Percentiles rank a stretch among this genome's conserved stretches.
These are phyloP conservation scores for Cosmia trapezina DNA, from an alignment of 2,888 invertebrate genomes.

Conservation along the genomic window DNA sequence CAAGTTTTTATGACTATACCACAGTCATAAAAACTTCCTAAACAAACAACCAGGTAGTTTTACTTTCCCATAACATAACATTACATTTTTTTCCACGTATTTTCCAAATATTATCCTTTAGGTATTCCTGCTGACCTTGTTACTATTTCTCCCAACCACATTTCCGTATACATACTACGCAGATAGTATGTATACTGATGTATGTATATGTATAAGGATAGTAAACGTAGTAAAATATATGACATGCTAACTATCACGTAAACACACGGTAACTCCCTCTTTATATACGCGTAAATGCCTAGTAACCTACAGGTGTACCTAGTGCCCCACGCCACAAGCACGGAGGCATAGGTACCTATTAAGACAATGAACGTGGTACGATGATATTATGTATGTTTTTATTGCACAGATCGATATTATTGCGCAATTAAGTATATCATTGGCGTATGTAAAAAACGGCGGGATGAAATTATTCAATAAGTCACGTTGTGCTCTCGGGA, in stretches of 20 bases:
- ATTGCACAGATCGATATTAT: neutral
- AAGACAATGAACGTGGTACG: neutral
- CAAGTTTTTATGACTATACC: too few species aligned
- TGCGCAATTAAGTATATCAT: constrained; percentile 5
- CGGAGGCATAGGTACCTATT: neutral
- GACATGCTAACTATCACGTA: constrained; percentile 35
- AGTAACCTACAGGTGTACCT: too few species aligned
- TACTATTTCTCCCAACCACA: neutral
- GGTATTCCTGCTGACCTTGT: neutral
- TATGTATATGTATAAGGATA: neutral
- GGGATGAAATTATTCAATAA: too few species aligned
- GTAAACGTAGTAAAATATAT: constrained; percentile 2
- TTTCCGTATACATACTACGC: constrained; percentile 6
- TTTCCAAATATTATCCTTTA: neutral
- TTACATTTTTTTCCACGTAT: neutral
- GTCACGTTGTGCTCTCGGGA: neutral
- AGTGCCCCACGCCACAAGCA: neutral
- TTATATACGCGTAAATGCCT: neutral
- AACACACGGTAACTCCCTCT: neutral
- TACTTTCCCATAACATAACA: too few species aligned
- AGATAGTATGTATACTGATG: too few species aligned
- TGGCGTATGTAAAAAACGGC: neutral
- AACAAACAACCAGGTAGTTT: too few species aligned
- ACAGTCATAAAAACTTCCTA: too few species aligned
- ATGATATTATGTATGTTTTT: constrained; percentile 1